phyloP scores from a whole-genome alignment of 2,888 invertebrate species.

The Eilema sororculum region DNA sequence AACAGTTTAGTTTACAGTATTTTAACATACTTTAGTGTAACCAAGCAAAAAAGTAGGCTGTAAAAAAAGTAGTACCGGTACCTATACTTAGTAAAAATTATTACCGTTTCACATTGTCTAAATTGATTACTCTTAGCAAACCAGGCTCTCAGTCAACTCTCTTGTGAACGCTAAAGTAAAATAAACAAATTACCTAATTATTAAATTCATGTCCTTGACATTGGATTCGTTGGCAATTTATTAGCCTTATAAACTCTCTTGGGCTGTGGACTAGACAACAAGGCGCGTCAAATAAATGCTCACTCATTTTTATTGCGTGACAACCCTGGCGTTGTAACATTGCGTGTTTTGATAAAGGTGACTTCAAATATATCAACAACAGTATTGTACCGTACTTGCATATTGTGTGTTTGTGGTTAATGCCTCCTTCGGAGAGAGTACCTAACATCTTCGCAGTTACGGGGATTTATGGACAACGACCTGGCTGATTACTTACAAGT shows the following conservation, averaged over 20 bases:
- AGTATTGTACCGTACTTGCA: neutral
- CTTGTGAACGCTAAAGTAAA: neutral
- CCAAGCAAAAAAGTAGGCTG: neutral
- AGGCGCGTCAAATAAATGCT: slow-evolving; percentile 30
- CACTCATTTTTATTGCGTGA: slow-evolving; percentile 33
- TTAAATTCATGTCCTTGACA: slow-evolving; percentile 39
- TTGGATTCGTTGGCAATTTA: slow-evolving; percentile 33
- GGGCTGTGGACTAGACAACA: slow-evolving; percentile 41
- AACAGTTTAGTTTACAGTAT: neutral
- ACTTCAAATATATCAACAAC: slow-evolving; percentile 3
- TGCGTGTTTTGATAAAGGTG: slow-evolving; percentile 30
- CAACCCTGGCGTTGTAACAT: slow-evolving; percentile 30
- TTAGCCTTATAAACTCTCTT: slow-evolving; percentile 36
- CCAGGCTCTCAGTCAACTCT: neutral
- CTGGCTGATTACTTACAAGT: too few relatives aligned
- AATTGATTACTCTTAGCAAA: neutral
- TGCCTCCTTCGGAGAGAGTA: neutral
- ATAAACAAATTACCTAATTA: slow-evolving; percentile 1
- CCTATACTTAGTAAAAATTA: neutral
- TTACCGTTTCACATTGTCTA: neutral
- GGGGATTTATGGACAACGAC: neutral
- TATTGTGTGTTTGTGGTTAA: slow-evolving; percentile 1
- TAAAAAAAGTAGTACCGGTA: neutral
- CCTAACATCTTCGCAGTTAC: neutral
- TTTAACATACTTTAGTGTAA: neutral